Conservation (phyloP, 2,888 invertebrate species). For the Alloscopus bannaensis region DNA sequence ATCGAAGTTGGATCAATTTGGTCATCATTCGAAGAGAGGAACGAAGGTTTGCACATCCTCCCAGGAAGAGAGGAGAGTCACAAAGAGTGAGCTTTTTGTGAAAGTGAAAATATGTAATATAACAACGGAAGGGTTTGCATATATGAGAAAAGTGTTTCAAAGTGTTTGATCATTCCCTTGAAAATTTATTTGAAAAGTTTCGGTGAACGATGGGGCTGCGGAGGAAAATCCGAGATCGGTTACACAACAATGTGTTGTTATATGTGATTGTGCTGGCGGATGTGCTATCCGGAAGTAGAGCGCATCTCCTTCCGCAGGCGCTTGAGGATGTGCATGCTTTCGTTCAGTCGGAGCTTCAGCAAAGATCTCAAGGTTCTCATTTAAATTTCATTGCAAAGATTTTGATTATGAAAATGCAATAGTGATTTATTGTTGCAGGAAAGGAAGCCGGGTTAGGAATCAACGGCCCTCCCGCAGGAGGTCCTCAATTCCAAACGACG, state of each 20-base stretch:
- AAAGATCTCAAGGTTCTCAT: conserved; percentile 41
- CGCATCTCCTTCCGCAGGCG: conserved; percentile 37
- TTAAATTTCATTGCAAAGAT: neutral
- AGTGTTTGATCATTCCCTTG: neutral
- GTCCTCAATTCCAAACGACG: conserved; percentile 20
- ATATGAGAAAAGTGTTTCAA: neutral
- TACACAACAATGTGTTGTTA: neutral
- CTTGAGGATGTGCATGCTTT: conserved; percentile 43
- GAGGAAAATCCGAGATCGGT: neutral
- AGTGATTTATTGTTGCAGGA: neutral
- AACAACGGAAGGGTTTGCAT: no score
- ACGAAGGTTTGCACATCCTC: neutral
- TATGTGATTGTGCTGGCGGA: neutral
- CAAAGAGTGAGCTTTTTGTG: neutral
- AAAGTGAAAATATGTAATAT: neutral
- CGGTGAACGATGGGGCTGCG: conserved; percentile 1
- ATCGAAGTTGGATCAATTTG: no score
- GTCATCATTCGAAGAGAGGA: no score
- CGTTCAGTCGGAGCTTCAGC: conserved; percentile 38
- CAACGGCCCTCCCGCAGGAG: conserved; percentile 25
- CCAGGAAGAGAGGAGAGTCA: neutral
- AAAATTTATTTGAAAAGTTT: neutral
- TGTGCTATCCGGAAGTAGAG: neutral
- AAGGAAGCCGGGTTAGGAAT: neutral
- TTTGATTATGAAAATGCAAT: neutral